Conservation (phyloP, 1,140 invertebrate species). For the Zaprionus camerounensis region DNA sequence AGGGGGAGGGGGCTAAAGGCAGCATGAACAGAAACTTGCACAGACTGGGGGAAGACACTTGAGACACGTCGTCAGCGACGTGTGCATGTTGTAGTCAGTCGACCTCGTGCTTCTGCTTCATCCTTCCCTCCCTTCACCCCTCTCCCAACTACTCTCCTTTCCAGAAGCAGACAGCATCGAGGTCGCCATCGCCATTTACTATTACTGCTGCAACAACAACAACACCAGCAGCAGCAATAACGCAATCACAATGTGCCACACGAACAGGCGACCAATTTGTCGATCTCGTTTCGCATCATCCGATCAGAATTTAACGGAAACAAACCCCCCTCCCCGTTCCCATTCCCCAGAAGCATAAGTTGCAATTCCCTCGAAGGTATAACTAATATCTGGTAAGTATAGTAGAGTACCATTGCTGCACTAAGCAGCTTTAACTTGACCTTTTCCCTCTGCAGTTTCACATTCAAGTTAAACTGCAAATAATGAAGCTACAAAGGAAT, state of each 20-base stretch:
- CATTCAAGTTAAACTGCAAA: background rate
- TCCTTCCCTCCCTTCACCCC: conserved; percentile 34
- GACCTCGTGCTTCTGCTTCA: background rate
- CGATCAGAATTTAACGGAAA: background rate
- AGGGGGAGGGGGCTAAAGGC: background rate
- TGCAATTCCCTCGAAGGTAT: no score
- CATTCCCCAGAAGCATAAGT: no score
- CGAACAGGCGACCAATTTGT: conserved; percentile 42
- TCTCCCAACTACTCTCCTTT: conserved; percentile 2
- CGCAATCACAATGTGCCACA: conserved; percentile 51
- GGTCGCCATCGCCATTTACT: conserved; percentile 34
- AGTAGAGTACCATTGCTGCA: background rate
- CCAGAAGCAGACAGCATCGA: background rate
- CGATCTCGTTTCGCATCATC: background rate
- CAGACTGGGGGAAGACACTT: conserved; percentile 48
- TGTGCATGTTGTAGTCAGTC: conserved; percentile 53
- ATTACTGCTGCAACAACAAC: conserved; percentile 21
- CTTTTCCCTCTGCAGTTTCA: background rate
- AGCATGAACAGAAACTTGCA: conserved; percentile 3
- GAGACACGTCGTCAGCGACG: conserved; percentile 69
- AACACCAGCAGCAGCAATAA: background rate
- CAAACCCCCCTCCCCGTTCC: no score
- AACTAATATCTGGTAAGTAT: background rate
- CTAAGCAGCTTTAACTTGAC: background rate
- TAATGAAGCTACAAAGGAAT: background rate